Evolutionary conservation across 2,113 vertebrate genomes (phyloP), one percentile per base, ranked within the genome.

Genomic region (Dasyornis broadbenti): DNA sequence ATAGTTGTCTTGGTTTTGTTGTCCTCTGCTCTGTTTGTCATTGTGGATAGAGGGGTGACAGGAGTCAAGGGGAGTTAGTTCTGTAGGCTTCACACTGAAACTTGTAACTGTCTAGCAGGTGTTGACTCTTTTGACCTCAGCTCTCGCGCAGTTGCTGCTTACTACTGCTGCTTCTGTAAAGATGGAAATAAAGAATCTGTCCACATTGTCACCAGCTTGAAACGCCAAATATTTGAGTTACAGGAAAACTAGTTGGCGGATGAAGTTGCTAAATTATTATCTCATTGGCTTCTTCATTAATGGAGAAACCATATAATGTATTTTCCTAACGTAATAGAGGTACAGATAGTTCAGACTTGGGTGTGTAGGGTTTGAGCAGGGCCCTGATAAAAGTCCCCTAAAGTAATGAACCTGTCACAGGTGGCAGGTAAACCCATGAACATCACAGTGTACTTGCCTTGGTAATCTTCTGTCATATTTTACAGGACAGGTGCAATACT

Each of bases 391-490:
- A 81, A 35, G 40, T 37, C 24, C 9, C 5, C 3, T 84, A 7
- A 92, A 64, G 30, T 35, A n/a, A 3, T 16, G 27, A 69, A 31
- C 21, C 44, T 81, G 17, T 86, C 39, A 2, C 1, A 9, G 37
- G 50, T 56, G 57, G 28, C 14, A 49, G 49, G 26, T 56, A 33
- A 21, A 61, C 9, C 31, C 13, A 2, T 4, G 23, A 65, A 4
- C 9, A 3, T 16, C 23, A 30, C n/a, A 13, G 52, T 1, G 0
- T 30, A 2, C 8, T 47, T 53, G 23, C n/a, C 65, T 39, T 56
- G 69, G 8, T 81, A 21, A 2, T 54, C 0, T 0, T 30, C 31
- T 64, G 26, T n/a, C 0, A 0, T 37, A 3, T 30, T 14, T 82
- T 54, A 8, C 5, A 7, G 20, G 40, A 31, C 22, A n/a, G 53